Evolutionary conservation across 2,113 vertebrate genomes (phyloP), one percentile per base, ranked within the genome.

Genomic region (Phalacrocorax brasilianus): DNA sequence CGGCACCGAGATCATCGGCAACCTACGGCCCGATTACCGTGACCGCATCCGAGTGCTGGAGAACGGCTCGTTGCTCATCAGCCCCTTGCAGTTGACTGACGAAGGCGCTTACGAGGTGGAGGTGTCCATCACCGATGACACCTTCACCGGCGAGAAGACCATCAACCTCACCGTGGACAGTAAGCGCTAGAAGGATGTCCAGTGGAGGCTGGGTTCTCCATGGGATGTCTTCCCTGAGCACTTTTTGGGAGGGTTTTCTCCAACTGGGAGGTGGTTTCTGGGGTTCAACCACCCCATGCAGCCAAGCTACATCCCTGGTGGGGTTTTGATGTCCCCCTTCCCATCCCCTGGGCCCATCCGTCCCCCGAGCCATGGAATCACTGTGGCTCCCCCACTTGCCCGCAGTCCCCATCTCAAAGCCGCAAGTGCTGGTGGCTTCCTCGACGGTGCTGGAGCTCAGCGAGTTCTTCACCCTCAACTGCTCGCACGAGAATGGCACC

Each of bases 71-170:
- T 97, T 99, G 93, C 98, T 99, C 72, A 98, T 99, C 77, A 99
- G 99, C 81, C 99, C 99, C 93, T 95, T 99, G 89, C 98, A 98
- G 86, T 52, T 99, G 67, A 95, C 98, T 0, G 99, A 99, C 1
- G 99, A 99, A 38, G 99, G 99, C 4, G 98, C 96, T 2, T 99
- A 99, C 0, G 99, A 99, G 42, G 99, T 99, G 44, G 99, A 99
- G 98, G 99, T 99, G 96, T 99, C 99, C 96, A 99, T 99, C 97
- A 99, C 99, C 0, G 99, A 99, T 0, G 99, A 99, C 84, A 99
- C 98, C 4, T 99, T 99, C 93, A 98, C 99, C 0, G 99, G 99
- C 22, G 99, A 99, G 96, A 99, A 99, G 91, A 99, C 98, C 97
- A 99, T 99, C 96, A 98, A 98, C 58, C 99, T 99, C 85, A 99